These are phyloP conservation scores for Varanus salvator DNA, from an alignment of 2,113 vertebrate species.

Conservation along the genomic window DNA sequence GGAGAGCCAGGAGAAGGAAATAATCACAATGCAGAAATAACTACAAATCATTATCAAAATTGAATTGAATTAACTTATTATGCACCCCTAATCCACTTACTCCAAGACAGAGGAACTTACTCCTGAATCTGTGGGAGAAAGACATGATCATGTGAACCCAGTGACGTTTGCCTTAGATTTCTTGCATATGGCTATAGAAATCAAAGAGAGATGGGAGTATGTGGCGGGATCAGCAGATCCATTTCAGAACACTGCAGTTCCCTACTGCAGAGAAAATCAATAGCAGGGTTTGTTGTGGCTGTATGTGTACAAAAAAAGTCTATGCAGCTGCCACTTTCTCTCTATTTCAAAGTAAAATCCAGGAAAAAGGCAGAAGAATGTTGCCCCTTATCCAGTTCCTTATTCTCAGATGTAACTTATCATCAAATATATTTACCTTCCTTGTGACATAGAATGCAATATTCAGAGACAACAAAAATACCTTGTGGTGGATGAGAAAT, in stretches of 20 bases:
- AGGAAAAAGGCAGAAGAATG: background rate
- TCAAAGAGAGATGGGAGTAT: background rate
- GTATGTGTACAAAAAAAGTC: background rate
- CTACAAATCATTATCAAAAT: background rate
- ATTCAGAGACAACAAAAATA: background rate
- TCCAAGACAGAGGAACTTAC: background rate
- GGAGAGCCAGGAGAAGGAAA: background rate
- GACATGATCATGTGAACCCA: background rate
- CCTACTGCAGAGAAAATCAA: background rate
- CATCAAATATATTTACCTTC: constrained; percentile 1
- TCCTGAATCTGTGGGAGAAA: background rate
- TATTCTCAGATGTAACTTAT: constrained; percentile 4
- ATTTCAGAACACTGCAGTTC: background rate
- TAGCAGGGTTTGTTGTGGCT: background rate
- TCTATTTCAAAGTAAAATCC: background rate
- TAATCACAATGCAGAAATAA: background rate
- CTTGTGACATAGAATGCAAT: background rate
- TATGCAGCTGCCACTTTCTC: background rate
- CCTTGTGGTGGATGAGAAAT: background rate
- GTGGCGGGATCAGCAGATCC: background rate
- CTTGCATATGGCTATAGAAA: background rate
- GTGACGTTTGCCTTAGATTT: background rate
- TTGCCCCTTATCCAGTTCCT: background rate
- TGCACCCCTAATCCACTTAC: background rate
- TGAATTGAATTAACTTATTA: too few species aligned